These are phyloP conservation scores for Hoplodrina ambigua DNA, from an alignment of 2,888 invertebrate genomes.

Conservation along the genomic window DNA sequence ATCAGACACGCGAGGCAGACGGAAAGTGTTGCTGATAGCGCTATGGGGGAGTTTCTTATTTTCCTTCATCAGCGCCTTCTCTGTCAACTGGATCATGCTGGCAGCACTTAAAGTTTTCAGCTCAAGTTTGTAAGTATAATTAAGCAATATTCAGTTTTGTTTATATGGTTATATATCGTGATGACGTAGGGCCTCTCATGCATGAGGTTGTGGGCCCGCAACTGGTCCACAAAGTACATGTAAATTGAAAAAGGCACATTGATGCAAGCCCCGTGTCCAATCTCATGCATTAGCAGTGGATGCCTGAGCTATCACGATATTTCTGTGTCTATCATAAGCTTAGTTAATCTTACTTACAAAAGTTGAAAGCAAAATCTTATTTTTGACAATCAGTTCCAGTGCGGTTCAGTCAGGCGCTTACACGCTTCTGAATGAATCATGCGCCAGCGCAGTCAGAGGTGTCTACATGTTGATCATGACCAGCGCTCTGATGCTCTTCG, in stretches of 20 bases:
- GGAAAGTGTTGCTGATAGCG: slow-evolving; percentile 62
- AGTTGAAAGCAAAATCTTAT: not conserved
- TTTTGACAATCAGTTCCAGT: slow-evolving; percentile 53
- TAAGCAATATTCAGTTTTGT: not conserved
- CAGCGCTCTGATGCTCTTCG: slow-evolving; percentile 49
- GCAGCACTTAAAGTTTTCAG: slow-evolving; percentile 70
- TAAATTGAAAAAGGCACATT: too few relatives aligned
- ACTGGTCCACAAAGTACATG: too few relatives aligned
- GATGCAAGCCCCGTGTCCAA: too few relatives aligned
- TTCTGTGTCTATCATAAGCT: too few relatives aligned
- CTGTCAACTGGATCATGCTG: slow-evolving; percentile 72
- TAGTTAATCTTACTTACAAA: too few relatives aligned
- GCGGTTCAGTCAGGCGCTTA: slow-evolving; percentile 61
- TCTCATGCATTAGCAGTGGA: too few relatives aligned
- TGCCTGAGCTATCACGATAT: too few relatives aligned
- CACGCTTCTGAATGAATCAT: slow-evolving; percentile 61
- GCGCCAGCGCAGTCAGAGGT: slow-evolving; percentile 47
- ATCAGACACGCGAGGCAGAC: slow-evolving; percentile 73
- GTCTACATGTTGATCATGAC: slow-evolving; percentile 60
- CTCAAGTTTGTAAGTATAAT: slow-evolving; percentile 71
- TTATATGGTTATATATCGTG: too few relatives aligned
- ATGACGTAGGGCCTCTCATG: too few relatives aligned
- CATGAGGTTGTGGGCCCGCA: too few relatives aligned
- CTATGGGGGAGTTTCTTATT: slow-evolving; percentile 65
- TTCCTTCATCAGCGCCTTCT: slow-evolving; percentile 68